These are phyloP conservation scores for Chiloscyllium punctatum DNA, from an alignment of 2,797 vertebrate species.

Conservation along the genomic window DNA sequence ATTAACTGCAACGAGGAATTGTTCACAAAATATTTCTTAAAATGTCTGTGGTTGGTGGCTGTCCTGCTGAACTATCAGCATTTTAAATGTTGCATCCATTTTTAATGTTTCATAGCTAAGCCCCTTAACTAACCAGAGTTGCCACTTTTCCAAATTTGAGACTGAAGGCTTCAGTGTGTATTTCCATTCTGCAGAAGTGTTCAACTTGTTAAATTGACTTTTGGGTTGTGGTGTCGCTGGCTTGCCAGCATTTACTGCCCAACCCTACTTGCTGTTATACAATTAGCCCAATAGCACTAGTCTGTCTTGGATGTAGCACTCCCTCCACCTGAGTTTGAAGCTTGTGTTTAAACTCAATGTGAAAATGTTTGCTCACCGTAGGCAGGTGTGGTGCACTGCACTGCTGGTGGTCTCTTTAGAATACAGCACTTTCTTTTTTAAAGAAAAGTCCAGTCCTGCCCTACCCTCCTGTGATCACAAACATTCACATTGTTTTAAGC, in stretches of 20 bases:
- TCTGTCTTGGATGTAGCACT: not conserved
- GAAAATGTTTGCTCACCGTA: no score
- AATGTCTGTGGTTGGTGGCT: not conserved
- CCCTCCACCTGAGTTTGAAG: not conserved
- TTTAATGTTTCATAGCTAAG: not conserved
- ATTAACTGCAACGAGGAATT: not conserved
- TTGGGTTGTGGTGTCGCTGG: no score
- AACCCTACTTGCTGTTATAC: no score
- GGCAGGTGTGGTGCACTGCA: not conserved
- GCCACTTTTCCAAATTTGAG: not conserved
- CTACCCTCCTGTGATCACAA: no score
- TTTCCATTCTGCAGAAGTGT: no score
- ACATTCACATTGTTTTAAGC: not conserved
- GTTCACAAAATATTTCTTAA: not conserved
- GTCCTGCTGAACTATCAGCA: not conserved
- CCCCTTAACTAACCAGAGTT: not conserved
- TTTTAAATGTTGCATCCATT: not conserved
- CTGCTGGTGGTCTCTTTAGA: not conserved
- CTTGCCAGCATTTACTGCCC: no score
- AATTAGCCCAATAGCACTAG: no score
- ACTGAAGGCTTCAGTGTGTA: not conserved
- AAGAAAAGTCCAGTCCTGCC: no score
- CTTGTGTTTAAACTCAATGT: not conserved
- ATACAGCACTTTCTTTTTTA: not conserved
- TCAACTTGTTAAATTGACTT: no score